Evolutionary conservation across 1,140 invertebrate species (phyloP), one percentile per base, ranked within the genome.

Genomic region (Drosophila mojavensis): DNA sequence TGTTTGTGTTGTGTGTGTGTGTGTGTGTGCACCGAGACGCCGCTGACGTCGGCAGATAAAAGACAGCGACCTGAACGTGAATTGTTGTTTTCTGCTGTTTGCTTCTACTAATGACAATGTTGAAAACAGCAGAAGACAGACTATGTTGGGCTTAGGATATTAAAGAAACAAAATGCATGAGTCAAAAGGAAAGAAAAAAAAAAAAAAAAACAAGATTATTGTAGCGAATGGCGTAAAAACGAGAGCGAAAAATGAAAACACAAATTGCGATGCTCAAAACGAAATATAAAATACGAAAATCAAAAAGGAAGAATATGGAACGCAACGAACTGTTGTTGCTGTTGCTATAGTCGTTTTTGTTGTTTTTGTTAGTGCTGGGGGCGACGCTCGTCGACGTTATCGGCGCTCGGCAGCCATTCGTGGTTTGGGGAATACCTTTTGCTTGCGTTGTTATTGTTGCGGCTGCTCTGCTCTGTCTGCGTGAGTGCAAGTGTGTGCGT

Each of bases 391-490:
- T 61, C 71, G 58, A 13, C 51, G 64, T 45, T 41, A 56, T 50
- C 74, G 59, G 58, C 30, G 33, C 6, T 50, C 74, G 59, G 63
- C 30, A 67, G 59, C 63, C 66, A 69, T 74, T 80, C 71, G 74
- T 79, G 68, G 83, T 86, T 86, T 88, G 83, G 84, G 84, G 84
- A 88, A 88, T 88, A 88, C 84, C 84, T 88, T 80, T 84, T 77
- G 84, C 67, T 71, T 66, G 60, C 48, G 53, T 59, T 73, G 58
- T 67, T 69, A 60, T 54, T 45, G 51, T 5, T 67, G 62, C 45
- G 48, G 30, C 53, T 55, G 28, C 53, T 39, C 53, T 55, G 28
- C 53, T 39, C 45, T 56, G 61, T 75, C 36, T 80, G 47, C 39
- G 73, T 56, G 64, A 61, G 55, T 65, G 20, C 28, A 58, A 43